Evolutionary conservation across 2,113 vertebrate genomes (phyloP).

Genomic region (Prolemur simus): DNA sequence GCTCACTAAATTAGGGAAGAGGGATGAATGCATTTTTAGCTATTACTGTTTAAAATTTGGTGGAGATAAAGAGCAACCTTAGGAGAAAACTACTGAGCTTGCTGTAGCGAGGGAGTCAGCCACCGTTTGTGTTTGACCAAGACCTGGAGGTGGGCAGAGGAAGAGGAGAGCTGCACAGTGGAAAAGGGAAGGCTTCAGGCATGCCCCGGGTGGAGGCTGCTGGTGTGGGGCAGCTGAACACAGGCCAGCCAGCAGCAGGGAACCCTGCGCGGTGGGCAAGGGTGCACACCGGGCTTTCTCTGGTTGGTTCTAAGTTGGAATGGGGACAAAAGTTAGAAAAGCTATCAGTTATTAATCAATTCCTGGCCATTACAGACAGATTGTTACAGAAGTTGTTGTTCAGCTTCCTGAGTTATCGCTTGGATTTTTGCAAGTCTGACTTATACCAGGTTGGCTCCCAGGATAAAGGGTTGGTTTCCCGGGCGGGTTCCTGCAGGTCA

Average conservation of each 20-base stretch:
- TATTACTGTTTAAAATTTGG: background rate
- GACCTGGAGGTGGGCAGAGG: background rate
- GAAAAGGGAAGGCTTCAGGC: background rate
- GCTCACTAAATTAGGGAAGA: background rate
- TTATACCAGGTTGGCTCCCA: background rate
- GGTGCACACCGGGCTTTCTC: background rate
- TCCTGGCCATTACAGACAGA: background rate
- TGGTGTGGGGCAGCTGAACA: accelerated
- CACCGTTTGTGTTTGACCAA: background rate
- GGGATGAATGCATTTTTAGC: background rate
- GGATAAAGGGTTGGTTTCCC: background rate
- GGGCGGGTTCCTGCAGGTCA: background rate
- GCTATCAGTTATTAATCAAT: background rate
- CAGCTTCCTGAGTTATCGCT: background rate
- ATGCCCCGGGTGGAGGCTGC: background rate
- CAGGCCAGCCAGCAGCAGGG: background rate
- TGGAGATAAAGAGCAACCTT: background rate
- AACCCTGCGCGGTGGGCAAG: background rate
- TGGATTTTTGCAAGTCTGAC: background rate
- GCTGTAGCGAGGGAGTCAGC: background rate
- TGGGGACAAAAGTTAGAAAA: background rate
- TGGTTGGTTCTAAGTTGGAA: background rate
- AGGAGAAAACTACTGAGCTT: background rate
- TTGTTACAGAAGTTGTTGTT: background rate
- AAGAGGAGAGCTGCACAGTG: background rate